phyloP scores from a whole-genome alignment of 2,113 vertebrate species.

The Lophius piscatorius region DNA sequence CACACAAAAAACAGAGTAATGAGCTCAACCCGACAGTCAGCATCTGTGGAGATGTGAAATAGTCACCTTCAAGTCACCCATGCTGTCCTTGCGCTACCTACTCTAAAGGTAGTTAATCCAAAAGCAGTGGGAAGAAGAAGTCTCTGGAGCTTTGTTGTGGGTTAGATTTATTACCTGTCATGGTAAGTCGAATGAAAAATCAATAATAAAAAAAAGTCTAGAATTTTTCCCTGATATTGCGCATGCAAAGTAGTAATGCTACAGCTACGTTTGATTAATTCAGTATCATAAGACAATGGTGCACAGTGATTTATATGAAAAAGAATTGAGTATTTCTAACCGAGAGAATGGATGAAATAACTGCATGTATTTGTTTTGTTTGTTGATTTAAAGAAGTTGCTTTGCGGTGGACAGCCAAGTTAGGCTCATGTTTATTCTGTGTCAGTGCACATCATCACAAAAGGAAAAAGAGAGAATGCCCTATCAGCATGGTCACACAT shows the following conservation, averaged over 20 bases:
- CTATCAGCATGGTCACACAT: constrained; percentile 16
- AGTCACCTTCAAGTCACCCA: background rate
- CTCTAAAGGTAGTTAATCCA: constrained; percentile 16
- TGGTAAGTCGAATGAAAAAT: constrained; percentile 42
- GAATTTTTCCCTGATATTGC: constrained; percentile 27
- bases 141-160: constrained; percentile 21
- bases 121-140: constrained; percentile 11
- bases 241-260: constrained; percentile 22
- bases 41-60: too few relatives aligned
- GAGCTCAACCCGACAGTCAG: too few relatives aligned
- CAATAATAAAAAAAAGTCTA: constrained; percentile 31
- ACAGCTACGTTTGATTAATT: constrained; percentile 23
- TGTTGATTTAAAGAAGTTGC: constrained; percentile 9
- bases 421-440: constrained; percentile 1
- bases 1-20: too few relatives aligned
- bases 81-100: constrained; percentile 1
- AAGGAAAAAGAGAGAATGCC: background rate
- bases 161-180: constrained; percentile 46
- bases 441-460: constrained; percentile 5
- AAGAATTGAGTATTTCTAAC: constrained; percentile 9
- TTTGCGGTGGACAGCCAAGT: constrained; percentile 5
- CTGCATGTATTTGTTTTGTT: constrained; percentile 20
- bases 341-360: constrained; percentile 4
- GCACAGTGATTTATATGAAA: constrained; percentile 6
- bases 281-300: constrained; percentile 6